Base-by-base conservation (phyloP, 2,797 vertebrate species). In the Valencia hispanica region DNA sequence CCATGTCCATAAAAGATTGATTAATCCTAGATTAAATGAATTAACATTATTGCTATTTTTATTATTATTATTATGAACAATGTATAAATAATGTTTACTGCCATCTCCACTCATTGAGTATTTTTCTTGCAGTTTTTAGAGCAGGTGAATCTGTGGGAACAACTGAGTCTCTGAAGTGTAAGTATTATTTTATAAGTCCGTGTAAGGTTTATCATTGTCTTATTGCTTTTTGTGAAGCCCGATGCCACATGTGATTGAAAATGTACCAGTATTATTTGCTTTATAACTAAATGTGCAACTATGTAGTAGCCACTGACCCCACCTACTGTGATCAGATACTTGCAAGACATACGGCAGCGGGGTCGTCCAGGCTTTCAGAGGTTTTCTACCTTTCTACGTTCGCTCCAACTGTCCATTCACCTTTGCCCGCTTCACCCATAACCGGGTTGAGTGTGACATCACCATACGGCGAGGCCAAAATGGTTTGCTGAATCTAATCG, bases 271-370 rank as follows among this genome's bases (percentile, higher is more conserved):
- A 57, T 15, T 36, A 1, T 11, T 43, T 72, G 18, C 6, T n/a
- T 55, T 32, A 55, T 53, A 32, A 25, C 12, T 43, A 17, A 30
- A 27, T 0, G 1, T 51, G 22, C 2, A 51, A 11, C 51, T 20
- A 63, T 34, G 32, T 63, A 3, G 10, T 30, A 69, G 18, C 47
- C 4, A 18, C 53, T 15, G 6, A 1, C 10, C 50, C 7, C 18
- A 6, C 5, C 8, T 18, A 1, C 17, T 80, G 53, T 61, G 76
- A 71, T 32, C 81, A 96, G 96, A 94, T 68, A 93, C 90, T 65
- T 94, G 94, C 74, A 91, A 77, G 72, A 96, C 94, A 0, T 96
- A 93, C 57, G 94, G 95, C 75, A 94, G 91, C 1, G 96, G 96
- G 0, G 74, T 90, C 0, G 70, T 94, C 47, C 87, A 90, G 85